These are phyloP conservation scores for Ectemnius cavifrons DNA, from an alignment of 2,888 invertebrate genomes.

Conservation along the genomic window DNA sequence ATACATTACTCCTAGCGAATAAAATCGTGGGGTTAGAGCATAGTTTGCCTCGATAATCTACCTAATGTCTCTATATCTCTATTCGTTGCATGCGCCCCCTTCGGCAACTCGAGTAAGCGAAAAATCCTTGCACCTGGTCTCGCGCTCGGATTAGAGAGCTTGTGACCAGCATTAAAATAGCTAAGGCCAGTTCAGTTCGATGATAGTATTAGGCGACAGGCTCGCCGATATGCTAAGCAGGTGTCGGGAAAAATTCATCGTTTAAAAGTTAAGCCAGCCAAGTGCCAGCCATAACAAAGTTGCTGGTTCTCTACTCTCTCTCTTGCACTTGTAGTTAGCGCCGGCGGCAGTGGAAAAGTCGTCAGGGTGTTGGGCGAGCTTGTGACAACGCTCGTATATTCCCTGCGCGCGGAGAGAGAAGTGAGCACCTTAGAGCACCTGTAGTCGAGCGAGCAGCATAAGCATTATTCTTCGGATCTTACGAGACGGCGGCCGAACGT, in stretches of 20 bases:
- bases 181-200: conserved; percentile 12
- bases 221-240: conserved; percentile 41
- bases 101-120: not conserved
- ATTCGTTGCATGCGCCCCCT: not conserved
- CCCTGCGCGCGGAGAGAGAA: conserved; percentile 3
- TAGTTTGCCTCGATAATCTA: conserved; percentile 25
- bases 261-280: not conserved
- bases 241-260: conserved; percentile 22
- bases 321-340: not conserved
- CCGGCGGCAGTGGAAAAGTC: conserved; percentile 23
- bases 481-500: conserved; percentile 14
- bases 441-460: not conserved
- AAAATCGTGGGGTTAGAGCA: conserved; percentile 15
- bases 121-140: conserved; percentile 11
- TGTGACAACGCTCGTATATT: conserved; percentile 9
- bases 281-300: too few species aligned
- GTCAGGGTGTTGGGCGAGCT: conserved; percentile 12
- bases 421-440: conserved; percentile 34
- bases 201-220: conserved; percentile 31
- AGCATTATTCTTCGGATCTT: conserved; percentile 30
- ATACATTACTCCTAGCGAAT: not conserved
- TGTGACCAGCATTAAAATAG: conserved; percentile 36
- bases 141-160: conserved; percentile 26
- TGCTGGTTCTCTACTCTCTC: too few species aligned
- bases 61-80: conserved; percentile 46